phyloP scores from a whole-genome alignment of 2,113 vertebrate species.

The Urocynchramus pylzowi region DNA sequence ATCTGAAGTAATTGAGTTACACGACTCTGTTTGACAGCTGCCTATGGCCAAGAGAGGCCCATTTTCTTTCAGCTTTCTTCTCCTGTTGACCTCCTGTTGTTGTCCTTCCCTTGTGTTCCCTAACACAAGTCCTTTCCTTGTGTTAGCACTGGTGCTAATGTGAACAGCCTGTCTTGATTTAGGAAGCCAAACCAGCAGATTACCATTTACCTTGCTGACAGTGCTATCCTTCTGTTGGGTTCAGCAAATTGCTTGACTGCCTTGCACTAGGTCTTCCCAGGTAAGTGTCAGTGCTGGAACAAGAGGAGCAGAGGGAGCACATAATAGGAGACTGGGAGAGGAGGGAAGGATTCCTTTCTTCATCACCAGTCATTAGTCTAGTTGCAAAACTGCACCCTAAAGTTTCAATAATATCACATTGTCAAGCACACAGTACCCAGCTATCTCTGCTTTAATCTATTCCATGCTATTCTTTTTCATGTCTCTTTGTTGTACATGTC shows the following conservation, averaged over 20 bases:
- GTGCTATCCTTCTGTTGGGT: not conserved
- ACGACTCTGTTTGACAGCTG: not conserved
- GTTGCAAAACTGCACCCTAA: not conserved
- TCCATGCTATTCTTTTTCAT: not conserved
- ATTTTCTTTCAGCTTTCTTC: not conserved
- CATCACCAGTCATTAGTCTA: not conserved
- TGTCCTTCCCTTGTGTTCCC: too few relatives aligned
- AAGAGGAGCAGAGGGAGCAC: not conserved
- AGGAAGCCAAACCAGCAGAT: not conserved
- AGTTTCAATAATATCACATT: not conserved
- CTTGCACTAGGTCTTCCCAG: not conserved
- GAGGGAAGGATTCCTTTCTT: not conserved
- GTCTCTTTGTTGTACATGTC: not conserved
- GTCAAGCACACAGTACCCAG: not conserved
- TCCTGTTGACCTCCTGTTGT: not conserved
- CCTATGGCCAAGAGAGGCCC: not conserved
- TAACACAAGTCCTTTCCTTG: too few relatives aligned
- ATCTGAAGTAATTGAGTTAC: not conserved
- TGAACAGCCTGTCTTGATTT: not conserved
- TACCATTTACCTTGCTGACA: not conserved
- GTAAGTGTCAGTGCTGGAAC: not conserved
- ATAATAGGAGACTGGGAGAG: not conserved
- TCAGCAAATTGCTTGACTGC: not conserved
- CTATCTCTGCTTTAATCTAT: not conserved
- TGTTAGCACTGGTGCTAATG: not conserved